Evolutionary conservation across 2,888 invertebrate species (phyloP).

Genomic region (Melieria picta): DNA sequence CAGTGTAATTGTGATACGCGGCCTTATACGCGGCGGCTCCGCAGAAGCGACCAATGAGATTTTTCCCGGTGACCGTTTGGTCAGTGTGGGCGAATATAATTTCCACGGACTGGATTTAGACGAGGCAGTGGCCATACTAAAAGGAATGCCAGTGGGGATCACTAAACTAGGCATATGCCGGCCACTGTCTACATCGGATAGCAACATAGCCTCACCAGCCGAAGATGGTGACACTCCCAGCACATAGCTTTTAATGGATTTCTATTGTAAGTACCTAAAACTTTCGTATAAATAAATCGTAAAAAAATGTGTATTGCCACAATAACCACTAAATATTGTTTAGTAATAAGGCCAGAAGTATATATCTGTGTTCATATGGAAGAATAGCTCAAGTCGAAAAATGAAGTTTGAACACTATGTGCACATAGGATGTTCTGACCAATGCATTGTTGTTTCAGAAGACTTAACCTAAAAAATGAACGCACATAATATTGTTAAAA

Average conservation of each 20-base stretch:
- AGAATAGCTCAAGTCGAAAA: too few species aligned
- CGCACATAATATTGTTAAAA: too few species aligned
- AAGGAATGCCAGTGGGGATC: constrained; percentile 89
- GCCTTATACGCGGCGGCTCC: constrained; percentile 97
- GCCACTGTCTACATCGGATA: constrained; percentile 69
- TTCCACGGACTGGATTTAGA: constrained; percentile 93
- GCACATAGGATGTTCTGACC: too few species aligned
- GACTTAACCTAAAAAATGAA: too few species aligned
- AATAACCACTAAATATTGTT: too few species aligned
- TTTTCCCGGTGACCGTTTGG: constrained; percentile 93
- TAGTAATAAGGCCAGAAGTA: too few species aligned
- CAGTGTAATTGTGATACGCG: constrained; percentile 96
- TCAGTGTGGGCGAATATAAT: constrained; percentile 90
- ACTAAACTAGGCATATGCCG: constrained; percentile 93
- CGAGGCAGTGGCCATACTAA: constrained; percentile 94
- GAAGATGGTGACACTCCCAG: constrained; percentile 57
- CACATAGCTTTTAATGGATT: constrained; percentile 61
- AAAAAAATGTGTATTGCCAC: too few species aligned
- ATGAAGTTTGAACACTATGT: too few species aligned
- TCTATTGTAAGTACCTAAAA: constrained; percentile 55
- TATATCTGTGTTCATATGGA: too few species aligned
- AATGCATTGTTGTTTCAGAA: too few species aligned
- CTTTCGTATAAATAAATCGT: not conserved
- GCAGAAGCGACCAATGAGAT: constrained; percentile 94
- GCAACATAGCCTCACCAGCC: constrained; percentile 65